Conservation (phyloP, 2,797 vertebrate genomes). For the Peromyscus aztecus region DNA sequence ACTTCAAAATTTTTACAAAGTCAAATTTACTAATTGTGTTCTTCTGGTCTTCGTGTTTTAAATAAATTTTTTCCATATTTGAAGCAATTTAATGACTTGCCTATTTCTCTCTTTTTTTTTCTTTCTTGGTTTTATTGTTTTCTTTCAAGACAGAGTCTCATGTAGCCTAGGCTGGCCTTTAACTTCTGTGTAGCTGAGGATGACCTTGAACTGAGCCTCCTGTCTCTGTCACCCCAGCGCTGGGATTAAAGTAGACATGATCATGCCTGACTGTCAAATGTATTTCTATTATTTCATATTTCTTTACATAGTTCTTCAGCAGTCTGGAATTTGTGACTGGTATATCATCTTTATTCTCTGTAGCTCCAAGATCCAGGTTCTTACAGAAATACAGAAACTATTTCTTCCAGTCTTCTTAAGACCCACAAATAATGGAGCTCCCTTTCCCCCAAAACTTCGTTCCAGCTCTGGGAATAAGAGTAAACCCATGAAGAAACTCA, state of each 20-base stretch:
- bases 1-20: neutral
- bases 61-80: neutral
- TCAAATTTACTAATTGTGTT: neutral
- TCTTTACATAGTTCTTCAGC: neutral
- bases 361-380: neutral
- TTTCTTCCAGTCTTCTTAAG: neutral
- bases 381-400: neutral
- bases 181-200: neutral
- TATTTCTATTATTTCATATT: neutral
- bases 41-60: neutral
- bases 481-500: neutral
- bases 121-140: neutral
- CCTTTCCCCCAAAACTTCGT: neutral
- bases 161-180: neutral
- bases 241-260: neutral
- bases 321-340: neutral
- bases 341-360: neutral
- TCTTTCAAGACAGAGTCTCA: neutral
- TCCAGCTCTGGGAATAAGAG: neutral
- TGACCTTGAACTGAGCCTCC: neutral
- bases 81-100: neutral
- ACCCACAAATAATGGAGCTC: neutral
- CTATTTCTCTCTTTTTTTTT: neutral
- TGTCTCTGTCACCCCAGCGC: no score
- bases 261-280: neutral